phyloP scores from a whole-genome alignment of 2,888 invertebrate genomes.

The Sarcophaga variegata region DNA sequence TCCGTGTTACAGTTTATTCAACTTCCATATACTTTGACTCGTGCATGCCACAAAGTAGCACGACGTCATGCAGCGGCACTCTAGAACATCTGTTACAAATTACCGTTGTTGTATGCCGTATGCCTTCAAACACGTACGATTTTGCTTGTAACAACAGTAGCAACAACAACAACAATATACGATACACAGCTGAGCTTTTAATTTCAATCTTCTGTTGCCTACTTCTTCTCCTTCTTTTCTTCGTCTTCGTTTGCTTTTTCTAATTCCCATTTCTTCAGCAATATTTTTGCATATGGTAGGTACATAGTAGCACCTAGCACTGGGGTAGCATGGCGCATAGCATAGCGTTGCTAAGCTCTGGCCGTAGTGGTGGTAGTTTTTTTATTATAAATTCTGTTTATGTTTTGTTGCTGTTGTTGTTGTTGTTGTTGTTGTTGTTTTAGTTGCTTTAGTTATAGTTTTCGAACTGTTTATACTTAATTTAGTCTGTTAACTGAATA shows the following conservation, averaged over 20 bases:
- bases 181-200: slow-evolving; percentile 35
- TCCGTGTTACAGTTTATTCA: slow-evolving; percentile 12
- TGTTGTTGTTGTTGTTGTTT: background rate
- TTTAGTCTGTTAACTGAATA: slow-evolving; percentile 50
- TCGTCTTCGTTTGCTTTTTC: slow-evolving; percentile 21
- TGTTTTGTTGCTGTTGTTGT: background rate
- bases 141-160: too few species aligned
- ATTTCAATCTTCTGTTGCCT: background rate
- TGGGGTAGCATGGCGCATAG: too few species aligned
- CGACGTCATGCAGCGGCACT: slow-evolving; percentile 3
- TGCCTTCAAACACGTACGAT: slow-evolving; percentile 51
- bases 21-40: slow-evolving; percentile 27
- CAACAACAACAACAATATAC: background rate
- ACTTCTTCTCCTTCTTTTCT: background rate
- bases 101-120: slow-evolving; percentile 56
- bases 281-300: background rate
- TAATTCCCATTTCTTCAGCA: background rate
- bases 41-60: slow-evolving; percentile 18
- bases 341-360: background rate
- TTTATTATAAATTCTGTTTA: slow-evolving; percentile 19
- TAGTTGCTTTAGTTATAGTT: background rate
- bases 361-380: background rate
- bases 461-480: slow-evolving; percentile 41
- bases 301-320: too few species aligned
- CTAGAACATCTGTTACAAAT: slow-evolving; percentile 66